Percentiles rank a stretch among this genome's conserved stretches.
These are phyloP conservation scores for Salarias fasciatus DNA, from an alignment of 2,797 vertebrate genomes.

Conservation along the genomic window DNA sequence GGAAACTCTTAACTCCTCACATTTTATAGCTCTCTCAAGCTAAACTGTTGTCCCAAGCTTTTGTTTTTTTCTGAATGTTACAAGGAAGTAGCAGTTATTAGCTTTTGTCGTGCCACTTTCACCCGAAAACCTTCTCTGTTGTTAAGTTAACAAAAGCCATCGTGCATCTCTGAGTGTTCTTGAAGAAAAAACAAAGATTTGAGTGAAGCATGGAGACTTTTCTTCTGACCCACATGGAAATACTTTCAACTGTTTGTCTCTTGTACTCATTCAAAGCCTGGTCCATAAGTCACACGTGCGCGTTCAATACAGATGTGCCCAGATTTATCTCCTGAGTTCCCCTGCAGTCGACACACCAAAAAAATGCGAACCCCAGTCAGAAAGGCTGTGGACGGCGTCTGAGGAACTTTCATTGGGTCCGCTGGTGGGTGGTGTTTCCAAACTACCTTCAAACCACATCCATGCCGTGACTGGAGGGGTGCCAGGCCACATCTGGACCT, in stretches of 20 bases:
- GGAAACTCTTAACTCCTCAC: background rate
- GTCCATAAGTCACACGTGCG: constrained; percentile 65
- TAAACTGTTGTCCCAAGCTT: background rate
- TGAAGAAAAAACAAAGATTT: constrained; percentile 14
- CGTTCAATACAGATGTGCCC: constrained; percentile 26
- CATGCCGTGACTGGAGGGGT: constrained; percentile 77
- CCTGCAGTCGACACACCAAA: constrained; percentile 5
- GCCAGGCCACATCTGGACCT: constrained; percentile 86
- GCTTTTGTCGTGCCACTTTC: constrained; percentile 3
- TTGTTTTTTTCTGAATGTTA: background rate
- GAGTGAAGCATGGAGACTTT: constrained; percentile 52
- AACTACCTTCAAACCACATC: constrained; percentile 84
- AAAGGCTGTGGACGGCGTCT: constrained; percentile 60
- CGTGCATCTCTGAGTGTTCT: constrained; percentile 5
- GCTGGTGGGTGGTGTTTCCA: constrained; percentile 81
- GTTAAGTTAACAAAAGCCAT: constrained; percentile 21
- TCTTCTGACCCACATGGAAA: constrained; percentile 62
- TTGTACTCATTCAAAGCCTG: constrained; percentile 48
- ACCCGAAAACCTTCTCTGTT: background rate
- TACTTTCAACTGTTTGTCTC: constrained; percentile 47
- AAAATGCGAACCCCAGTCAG: constrained; percentile 26
- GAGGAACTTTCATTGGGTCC: constrained; percentile 81
- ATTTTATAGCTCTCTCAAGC: background rate
- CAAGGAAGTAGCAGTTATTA: background rate
- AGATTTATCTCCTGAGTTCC: constrained; percentile 16